Percentiles rank a stretch among this genome's conserved stretches.
phyloP scores from a whole-genome alignment of 2,888 invertebrate genomes.

The Thera britannica region DNA sequence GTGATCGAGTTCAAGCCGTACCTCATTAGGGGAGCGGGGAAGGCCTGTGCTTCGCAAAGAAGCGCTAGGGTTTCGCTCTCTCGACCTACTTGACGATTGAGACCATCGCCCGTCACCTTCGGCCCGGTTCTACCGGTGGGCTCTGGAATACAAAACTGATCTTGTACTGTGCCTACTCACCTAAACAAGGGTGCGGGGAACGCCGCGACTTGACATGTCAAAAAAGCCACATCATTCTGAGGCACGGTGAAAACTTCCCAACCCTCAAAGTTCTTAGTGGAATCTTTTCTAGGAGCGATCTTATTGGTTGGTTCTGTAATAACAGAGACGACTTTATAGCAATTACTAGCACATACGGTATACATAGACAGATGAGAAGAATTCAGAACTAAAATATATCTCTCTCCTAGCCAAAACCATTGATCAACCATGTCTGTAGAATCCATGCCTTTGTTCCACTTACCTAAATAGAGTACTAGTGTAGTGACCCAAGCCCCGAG shows the following conservation, averaged over 20 bases:
- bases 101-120: conserved; percentile 86
- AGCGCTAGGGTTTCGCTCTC: conserved; percentile 84
- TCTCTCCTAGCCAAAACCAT: not conserved
- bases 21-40: conserved; percentile 91
- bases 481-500: not conserved
- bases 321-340: conserved; percentile 56
- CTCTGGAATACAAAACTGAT: conserved; percentile 82
- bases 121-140: conserved; percentile 89
- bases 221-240: conserved; percentile 79
- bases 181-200: conserved; percentile 89
- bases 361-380: not conserved
- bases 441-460: not conserved
- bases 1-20: conserved; percentile 70
- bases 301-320: conserved; percentile 89
- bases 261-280: conserved; percentile 84
- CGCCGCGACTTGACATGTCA: conserved; percentile 88
- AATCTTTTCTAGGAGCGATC: conserved; percentile 85
- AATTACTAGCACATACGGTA: conserved; percentile 33
- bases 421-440: not conserved
- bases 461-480: not conserved
- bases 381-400: not conserved
- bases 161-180: conserved; percentile 81
- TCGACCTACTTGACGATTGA: conserved; percentile 83
- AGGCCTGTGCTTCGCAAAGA: conserved; percentile 92
- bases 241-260: conserved; percentile 86